phyloP scores from a whole-genome alignment of 2,888 invertebrate species.

The Pandemis corylana region DNA sequence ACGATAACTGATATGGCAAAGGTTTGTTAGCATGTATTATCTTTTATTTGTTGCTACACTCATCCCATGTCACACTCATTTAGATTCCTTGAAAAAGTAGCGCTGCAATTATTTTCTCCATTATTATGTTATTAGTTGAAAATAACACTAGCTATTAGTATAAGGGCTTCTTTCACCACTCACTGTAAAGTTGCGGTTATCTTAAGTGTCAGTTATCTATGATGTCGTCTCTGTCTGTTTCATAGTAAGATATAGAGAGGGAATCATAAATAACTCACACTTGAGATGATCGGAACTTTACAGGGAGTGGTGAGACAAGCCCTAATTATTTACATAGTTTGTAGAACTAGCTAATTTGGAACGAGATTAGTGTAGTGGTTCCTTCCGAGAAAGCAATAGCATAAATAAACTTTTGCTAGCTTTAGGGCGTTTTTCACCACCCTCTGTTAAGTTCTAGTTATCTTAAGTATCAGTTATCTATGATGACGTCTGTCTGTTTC shows the following conservation, averaged over 20 bases:
- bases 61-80: conserved; percentile 70
- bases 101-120: neutral
- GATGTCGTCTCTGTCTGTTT: no score
- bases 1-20: conserved; percentile 99
- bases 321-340: neutral
- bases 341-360: conserved; percentile 4
- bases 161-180: no score
- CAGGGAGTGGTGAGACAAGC: no score
- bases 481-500: no score
- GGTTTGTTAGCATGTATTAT: conserved; percentile 85
- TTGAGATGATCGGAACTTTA: no score
- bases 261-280: no score
- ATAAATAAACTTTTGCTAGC: neutral
- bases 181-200: no score
- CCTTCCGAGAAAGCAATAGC: neutral
- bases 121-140: neutral
- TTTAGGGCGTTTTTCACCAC: neutral
- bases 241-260: no score
- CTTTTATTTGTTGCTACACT: conserved; percentile 70
- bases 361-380: neutral
- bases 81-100: conserved; percentile 57
- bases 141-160: neutral
- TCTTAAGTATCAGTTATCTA: no score
- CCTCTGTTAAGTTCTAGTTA: no score
- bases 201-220: no score